Evolutionary conservation across 92 coral and sea anemone genomes (phyloP).

Genomic region (Epizoanthus rinbou): DNA sequence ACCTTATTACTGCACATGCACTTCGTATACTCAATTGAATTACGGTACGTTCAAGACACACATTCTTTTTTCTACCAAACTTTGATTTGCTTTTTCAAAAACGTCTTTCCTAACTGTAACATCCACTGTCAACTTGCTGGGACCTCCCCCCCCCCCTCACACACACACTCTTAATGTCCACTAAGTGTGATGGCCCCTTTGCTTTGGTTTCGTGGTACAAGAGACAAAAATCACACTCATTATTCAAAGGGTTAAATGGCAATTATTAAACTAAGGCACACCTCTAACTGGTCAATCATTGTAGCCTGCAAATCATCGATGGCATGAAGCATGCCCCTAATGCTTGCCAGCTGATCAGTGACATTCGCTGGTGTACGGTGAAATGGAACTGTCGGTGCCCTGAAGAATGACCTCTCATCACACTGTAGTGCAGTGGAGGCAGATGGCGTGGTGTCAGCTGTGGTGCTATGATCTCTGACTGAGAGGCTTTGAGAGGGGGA

Average conservation of each 20-base stretch:
- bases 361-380: constrained; percentile 68
- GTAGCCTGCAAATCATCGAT: constrained; percentile 81
- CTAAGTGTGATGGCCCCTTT: too few species aligned
- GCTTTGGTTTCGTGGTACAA: too few species aligned
- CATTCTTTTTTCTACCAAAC: too few species aligned
- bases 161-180: too few species aligned
- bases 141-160: too few species aligned
- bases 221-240: background rate
- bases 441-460: constrained; percentile 40
- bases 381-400: constrained; percentile 46
- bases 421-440: constrained; percentile 28
- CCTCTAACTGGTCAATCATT: constrained; percentile 91
- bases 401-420: constrained; percentile 51
- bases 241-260: background rate
- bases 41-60: too few species aligned
- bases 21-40: too few species aligned
- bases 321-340: constrained; percentile 75
- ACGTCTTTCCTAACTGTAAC: too few species aligned
- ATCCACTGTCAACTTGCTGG: too few species aligned
- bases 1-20: too few species aligned
- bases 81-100: too few species aligned
- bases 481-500: constrained; percentile 18
- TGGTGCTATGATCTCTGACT: constrained; percentile 21
- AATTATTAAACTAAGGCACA: background rate
- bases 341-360: constrained; percentile 57